Percentiles rank a stretch among this genome's conserved stretches.
These are phyloP conservation scores for Coccyzus lansbergi DNA, from an alignment of 2,797 vertebrate genomes.

Conservation along the genomic window DNA sequence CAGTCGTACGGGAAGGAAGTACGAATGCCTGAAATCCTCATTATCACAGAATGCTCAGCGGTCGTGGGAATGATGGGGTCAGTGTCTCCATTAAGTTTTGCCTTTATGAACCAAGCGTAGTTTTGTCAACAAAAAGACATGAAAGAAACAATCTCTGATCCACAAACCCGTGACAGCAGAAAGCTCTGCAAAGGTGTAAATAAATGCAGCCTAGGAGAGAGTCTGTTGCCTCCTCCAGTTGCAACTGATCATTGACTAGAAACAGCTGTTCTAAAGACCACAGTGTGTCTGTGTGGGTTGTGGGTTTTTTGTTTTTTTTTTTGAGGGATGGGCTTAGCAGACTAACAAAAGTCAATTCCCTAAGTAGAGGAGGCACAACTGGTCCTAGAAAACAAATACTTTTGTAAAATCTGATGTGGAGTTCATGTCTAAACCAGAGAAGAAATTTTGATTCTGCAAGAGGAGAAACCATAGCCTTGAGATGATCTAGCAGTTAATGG, in stretches of 20 bases:
- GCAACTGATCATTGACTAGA: neutral
- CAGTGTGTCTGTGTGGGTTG: neutral
- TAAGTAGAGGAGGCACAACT: neutral
- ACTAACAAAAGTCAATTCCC: neutral
- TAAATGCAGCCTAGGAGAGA: neutral
- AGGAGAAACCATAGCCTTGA: neutral
- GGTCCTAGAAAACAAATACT: neutral
- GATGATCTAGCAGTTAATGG: neutral
- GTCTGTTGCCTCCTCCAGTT: neutral
- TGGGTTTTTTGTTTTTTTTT: neutral
- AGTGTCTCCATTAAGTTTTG: neutral
- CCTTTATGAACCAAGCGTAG: neutral
- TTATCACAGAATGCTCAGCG: neutral
- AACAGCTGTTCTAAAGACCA: neutral
- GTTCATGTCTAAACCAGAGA: neutral
- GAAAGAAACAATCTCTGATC: neutral
- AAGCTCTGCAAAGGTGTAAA: neutral
- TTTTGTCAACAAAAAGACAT: neutral
- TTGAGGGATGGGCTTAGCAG: neutral
- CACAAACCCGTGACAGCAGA: neutral
- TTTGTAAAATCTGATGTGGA: neutral
- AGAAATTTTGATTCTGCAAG: neutral
- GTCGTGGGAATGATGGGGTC: neutral
- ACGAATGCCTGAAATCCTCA: neutral
- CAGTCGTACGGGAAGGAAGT: neutral